These are phyloP conservation scores for Cyclophora punctaria DNA, from an alignment of 2,888 invertebrate species.

Conservation along the genomic window DNA sequence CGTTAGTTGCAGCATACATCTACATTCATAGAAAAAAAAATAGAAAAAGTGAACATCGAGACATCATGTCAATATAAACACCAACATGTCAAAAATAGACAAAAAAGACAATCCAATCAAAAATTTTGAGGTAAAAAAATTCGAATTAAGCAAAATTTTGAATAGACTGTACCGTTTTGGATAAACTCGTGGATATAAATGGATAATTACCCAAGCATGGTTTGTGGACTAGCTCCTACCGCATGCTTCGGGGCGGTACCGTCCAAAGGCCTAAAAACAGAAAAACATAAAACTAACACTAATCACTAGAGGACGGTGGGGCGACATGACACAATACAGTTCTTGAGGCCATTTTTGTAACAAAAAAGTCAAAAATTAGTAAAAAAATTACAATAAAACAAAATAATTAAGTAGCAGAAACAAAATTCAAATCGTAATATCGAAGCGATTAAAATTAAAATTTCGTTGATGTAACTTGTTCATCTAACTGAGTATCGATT, in stretches of 20 bases:
- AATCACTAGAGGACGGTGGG: slow-evolving; percentile 41
- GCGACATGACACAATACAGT: slow-evolving; percentile 19
- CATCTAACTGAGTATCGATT: too few species aligned
- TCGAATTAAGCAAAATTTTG: neutral
- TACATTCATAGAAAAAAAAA: neutral
- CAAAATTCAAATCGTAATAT: too few species aligned
- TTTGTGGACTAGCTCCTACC: slow-evolving; percentile 75
- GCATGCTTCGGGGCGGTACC: slow-evolving; percentile 74
- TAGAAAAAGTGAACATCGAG: neutral
- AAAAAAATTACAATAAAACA: too few species aligned
- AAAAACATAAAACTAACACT: slow-evolving; percentile 68
- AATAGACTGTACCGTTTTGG: neutral
- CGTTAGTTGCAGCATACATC: slow-evolving; percentile 7
- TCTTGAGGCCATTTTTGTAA: slow-evolving; percentile 28
- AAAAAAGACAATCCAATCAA: neutral
- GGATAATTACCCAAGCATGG: slow-evolving; percentile 79
- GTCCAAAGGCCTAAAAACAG: slow-evolving; percentile 80
- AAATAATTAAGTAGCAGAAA: too few species aligned
- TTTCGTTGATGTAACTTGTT: too few species aligned
- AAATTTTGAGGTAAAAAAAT: neutral
- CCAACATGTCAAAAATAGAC: neutral
- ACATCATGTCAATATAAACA: neutral
- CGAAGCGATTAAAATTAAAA: too few species aligned
- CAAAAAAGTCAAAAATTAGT: slow-evolving; percentile 7
- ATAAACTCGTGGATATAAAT: slow-evolving; percentile 18